phyloP scores from a whole-genome alignment of 2,888 invertebrate species.

The Parnassius apollo region DNA sequence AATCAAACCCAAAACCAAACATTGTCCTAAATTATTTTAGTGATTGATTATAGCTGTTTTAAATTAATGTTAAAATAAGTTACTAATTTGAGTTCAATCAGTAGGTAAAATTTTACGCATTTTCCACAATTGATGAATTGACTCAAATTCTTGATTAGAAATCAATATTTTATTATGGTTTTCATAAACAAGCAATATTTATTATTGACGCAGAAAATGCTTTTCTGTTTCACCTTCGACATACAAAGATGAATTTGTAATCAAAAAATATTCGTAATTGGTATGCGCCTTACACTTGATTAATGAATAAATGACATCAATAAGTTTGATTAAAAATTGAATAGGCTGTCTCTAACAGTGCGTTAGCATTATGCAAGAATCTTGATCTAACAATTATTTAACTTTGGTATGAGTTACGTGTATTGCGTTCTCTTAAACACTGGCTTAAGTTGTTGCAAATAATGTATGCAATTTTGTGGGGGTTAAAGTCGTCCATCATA shows the following conservation, averaged over 20 bases:
- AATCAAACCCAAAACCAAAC: too few relatives aligned
- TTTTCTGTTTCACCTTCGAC: constrained; percentile 29
- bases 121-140: constrained; percentile 1
- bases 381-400: constrained; percentile 56
- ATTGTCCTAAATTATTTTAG: too few relatives aligned
- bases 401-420: constrained; percentile 50
- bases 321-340: constrained; percentile 38
- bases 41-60: too few relatives aligned
- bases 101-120: too few relatives aligned
- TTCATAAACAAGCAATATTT: constrained; percentile 19
- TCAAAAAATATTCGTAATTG: constrained; percentile 38
- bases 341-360: constrained; percentile 31
- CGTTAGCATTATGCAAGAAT: constrained; percentile 48
- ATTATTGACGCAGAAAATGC: constrained; percentile 17
- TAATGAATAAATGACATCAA: constrained; percentile 37
- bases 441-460: constrained; percentile 29
- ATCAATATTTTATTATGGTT: constrained; percentile 11
- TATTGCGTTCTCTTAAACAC: constrained; percentile 44
- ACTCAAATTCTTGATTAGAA: constrained; percentile 3
- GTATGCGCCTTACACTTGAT: constrained; percentile 37
- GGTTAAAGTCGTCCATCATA: constrained; percentile 39
- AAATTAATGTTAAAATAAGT: too few relatives aligned
- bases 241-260: constrained; percentile 31
- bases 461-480: constrained; percentile 36
- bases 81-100: too few relatives aligned